Evolutionary conservation across 2,113 vertebrate species (phyloP), one percentile per base, ranked within the genome.

Genomic region (Pygoscelis antarcticus): DNA sequence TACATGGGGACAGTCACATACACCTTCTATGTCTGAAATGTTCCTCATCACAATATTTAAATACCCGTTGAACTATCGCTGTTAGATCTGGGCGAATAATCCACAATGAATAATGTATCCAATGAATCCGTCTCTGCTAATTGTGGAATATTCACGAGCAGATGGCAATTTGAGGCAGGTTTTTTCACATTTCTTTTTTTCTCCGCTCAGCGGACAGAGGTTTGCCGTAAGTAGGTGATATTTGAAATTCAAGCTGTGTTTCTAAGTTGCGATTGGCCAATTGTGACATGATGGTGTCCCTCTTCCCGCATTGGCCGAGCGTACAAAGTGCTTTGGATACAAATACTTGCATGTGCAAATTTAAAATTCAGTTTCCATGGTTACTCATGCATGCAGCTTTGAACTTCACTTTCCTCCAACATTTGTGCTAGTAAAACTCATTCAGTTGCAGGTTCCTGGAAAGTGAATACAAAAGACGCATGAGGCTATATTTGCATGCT

Each of bases 161-260:
- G 97, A 94, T 97, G 97, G 95, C 94, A 96, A 90, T 81, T 91
- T 22, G 71, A 77, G 71, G 89, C 93, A 87, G 84, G 76, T 61
- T 90, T 91, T 96, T 89, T 85, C 92, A 93, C 95, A 81, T 95
- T 55, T 44, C 74, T 87, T 91, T 94, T 54, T 84, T 78, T 55
- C 65, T 80, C 54, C 0, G 2, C 7, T 80, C 70, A 1, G 3
- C 4, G 69, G 92, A 86, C 2, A n/a, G 77, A 95, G 95, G 87
- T 87, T 96, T 64, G 83, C 89, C 62, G 16, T 64, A 55, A 83
- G 89, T 64, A 89, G 81, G 87, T 92, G 94, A 96, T 95, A 72
- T 91, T 97, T 97, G 96, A 94, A 94, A 97, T 97, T 97, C 97
- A 97, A 95, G 96, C 84, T 93, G 95, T 91, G 95, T 80, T 94